Evolutionary conservation across 1,140 invertebrate species (phyloP).

Genomic region (Sycophaga agraensis): DNA sequence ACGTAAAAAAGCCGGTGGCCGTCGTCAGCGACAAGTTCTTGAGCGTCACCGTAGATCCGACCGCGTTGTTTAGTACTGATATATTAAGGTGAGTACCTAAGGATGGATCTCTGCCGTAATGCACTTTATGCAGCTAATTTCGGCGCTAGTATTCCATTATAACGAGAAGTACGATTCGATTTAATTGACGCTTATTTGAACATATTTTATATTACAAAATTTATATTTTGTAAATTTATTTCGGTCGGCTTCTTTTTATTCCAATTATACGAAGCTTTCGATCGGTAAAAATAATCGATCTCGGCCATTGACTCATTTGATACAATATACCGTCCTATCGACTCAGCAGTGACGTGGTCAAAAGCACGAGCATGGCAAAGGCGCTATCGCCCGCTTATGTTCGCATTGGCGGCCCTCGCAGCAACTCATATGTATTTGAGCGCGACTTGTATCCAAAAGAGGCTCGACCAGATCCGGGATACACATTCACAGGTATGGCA

Average conservation of each 20-base stretch:
- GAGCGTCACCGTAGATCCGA: constrained; percentile 66
- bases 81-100: constrained; percentile 55
- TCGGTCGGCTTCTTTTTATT: no score
- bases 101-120: no score
- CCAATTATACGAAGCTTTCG: no score
- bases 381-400: constrained; percentile 64
- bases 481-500: constrained; percentile 41
- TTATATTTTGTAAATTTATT: no score
- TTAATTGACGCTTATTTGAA: no score
- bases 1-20: constrained; percentile 55
- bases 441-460: constrained; percentile 42
- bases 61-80: constrained; percentile 48
- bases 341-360: constrained; percentile 36
- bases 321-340: neutral
- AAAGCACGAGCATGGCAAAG: constrained; percentile 58
- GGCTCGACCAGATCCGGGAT: constrained; percentile 17
- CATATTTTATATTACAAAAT: no score
- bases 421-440: constrained; percentile 56
- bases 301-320: no score
- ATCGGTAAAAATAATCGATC: no score
- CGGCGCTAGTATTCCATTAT: no score
- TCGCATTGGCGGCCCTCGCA: constrained; percentile 62
- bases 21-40: constrained; percentile 63
- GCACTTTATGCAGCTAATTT: no score
- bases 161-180: no score